phyloP scores from a whole-genome alignment of 2,888 invertebrate genomes.

The Syrista parreyssii region DNA sequence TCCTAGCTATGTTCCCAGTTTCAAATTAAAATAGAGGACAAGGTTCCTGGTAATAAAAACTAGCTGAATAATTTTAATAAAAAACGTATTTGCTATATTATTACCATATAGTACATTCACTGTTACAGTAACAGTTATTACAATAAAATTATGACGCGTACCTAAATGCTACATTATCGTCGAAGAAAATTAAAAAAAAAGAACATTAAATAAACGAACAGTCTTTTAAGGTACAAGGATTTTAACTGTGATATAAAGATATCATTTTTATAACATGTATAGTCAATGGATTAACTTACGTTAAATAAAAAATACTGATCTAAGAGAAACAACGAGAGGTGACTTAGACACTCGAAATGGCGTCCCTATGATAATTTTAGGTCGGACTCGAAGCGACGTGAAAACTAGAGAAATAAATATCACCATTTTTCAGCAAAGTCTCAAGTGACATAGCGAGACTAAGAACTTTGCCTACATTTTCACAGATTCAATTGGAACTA shows the following conservation, averaged over 20 bases:
- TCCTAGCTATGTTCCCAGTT: background rate
- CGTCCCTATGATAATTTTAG: background rate
- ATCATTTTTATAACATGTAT: constrained; percentile 11
- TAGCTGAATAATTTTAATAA: constrained; percentile 26
- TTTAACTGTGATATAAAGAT: constrained; percentile 22
- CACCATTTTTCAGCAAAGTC: background rate
- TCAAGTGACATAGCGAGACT: background rate
- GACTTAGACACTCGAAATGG: background rate
- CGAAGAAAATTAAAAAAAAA: constrained; percentile 24
- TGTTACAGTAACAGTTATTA: constrained; percentile 33
- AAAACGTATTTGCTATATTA: constrained; percentile 42
- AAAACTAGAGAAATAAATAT: background rate
- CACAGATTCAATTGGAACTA: background rate
- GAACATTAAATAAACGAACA: constrained; percentile 40
- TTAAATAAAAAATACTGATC: constrained; percentile 37
- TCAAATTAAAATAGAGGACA: background rate
- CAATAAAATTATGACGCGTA: constrained; percentile 24
- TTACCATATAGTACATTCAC: constrained; percentile 41
- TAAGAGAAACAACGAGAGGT: constrained; percentile 24
- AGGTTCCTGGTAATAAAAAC: background rate
- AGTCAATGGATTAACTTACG: constrained; percentile 25
- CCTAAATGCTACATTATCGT: constrained; percentile 16
- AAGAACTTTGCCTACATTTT: background rate
- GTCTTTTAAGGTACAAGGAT: constrained; percentile 41
- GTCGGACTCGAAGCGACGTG: background rate